phyloP scores from a whole-genome alignment of 2,113 vertebrate species.

The Bubalus kerabau region DNA sequence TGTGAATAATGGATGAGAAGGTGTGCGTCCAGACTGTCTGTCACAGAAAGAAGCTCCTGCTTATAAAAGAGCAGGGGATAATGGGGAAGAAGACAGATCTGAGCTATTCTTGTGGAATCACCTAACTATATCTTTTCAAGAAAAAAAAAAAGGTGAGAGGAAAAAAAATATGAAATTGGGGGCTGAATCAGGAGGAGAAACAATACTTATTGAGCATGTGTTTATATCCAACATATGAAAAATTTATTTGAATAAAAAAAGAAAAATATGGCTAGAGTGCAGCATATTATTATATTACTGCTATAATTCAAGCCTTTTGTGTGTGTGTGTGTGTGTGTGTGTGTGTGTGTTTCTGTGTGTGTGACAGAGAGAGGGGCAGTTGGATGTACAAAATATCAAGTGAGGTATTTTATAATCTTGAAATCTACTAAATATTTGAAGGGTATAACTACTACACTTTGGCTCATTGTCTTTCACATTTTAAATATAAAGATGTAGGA shows the following conservation, averaged over 20 bases:
- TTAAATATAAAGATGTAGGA: background rate
- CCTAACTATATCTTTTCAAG: background rate
- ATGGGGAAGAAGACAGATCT: background rate
- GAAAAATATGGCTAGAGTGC: background rate
- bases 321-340: background rate
- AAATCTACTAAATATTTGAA: conserved; percentile 32
- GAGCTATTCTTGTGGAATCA: background rate
- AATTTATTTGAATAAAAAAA: background rate
- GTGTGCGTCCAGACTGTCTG: background rate
- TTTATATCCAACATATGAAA: background rate
- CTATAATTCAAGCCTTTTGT: background rate
- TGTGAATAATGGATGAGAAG: background rate
- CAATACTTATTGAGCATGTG: background rate
- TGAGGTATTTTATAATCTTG: background rate
- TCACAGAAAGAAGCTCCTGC: background rate
- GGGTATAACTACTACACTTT: background rate
- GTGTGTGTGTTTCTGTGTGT: background rate
- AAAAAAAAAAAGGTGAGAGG: background rate
- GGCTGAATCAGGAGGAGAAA: background rate
- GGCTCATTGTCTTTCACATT: background rate
- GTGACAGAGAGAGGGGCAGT: background rate
- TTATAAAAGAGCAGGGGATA: background rate
- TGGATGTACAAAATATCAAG: background rate
- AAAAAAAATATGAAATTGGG: background rate
- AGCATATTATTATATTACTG: background rate